Conservation (phyloP, 1,140 invertebrate genomes). For the Melitaea cinxia region DNA sequence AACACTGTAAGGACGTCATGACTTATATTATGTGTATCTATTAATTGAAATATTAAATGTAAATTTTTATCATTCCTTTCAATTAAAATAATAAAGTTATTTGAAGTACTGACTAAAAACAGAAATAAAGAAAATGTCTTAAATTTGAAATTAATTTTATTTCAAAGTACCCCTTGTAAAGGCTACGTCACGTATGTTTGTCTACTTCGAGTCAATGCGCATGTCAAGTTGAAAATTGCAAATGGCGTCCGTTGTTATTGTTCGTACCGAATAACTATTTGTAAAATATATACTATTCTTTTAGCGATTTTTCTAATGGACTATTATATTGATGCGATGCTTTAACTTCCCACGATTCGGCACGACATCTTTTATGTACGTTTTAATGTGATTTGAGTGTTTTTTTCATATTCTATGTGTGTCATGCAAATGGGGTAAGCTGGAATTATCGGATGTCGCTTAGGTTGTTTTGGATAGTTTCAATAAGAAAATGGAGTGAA, state of each 20-base stretch:
- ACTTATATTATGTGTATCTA: background rate
- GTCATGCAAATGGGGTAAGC: slow-evolving; percentile 83
- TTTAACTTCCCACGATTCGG: slow-evolving; percentile 73
- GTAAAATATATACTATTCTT: slow-evolving; percentile 82
- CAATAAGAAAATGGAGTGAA: slow-evolving; percentile 77
- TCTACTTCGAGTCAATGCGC: slow-evolving; percentile 79
- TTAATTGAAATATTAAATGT: background rate
- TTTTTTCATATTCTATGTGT: slow-evolving; percentile 81
- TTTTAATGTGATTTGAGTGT: slow-evolving; percentile 80
- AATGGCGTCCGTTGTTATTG: slow-evolving; percentile 83
- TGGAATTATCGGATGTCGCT: slow-evolving; percentile 82
- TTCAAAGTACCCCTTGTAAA: slow-evolving; percentile 47
- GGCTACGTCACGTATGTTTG: slow-evolving; percentile 69
- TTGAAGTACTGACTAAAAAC: background rate
- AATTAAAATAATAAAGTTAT: background rate
- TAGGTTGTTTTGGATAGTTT: slow-evolving; percentile 82
- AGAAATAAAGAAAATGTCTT: slow-evolving; percentile 17
- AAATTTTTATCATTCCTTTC: background rate
- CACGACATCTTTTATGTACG: slow-evolving; percentile 74
- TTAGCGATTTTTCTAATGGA: slow-evolving; percentile 79
- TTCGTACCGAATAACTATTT: slow-evolving; percentile 82
- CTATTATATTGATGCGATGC: slow-evolving; percentile 74
- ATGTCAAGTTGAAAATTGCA: slow-evolving; percentile 83
- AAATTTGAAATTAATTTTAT: slow-evolving; percentile 15
- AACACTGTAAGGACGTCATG: slow-evolving; percentile 55